Percentiles rank a stretch among this genome's conserved stretches.
Conservation (phyloP, 2,797 vertebrate genomes). For the Heteromormyrus szaboi region DNA sequence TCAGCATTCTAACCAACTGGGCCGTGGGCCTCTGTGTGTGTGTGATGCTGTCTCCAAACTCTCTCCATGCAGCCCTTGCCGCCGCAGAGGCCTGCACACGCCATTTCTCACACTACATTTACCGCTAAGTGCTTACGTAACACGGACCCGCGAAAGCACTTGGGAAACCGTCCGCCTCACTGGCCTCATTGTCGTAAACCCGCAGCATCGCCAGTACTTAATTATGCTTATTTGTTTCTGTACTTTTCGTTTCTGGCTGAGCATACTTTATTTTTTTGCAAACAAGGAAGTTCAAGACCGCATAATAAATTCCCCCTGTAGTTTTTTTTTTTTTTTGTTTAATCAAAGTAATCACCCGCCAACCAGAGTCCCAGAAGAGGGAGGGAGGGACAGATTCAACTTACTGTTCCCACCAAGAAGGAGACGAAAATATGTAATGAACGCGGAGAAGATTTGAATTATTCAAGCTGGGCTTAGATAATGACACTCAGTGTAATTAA, state of each 20-base stretch:
- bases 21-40: neutral
- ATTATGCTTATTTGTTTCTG: conserved; percentile 12
- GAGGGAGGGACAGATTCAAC: conserved; percentile 33
- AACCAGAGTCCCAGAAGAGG: conserved; percentile 23
- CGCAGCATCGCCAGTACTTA: neutral
- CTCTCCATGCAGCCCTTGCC: neutral
- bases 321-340: neutral
- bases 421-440: conserved; percentile 43
- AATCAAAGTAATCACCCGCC: neutral
- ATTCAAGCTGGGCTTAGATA: conserved; percentile 48
- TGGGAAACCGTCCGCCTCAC: neutral
- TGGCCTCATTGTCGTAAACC: neutral
- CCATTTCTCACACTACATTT: neutral
- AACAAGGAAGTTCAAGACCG: conserved; percentile 7
- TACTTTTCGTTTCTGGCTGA: neutral
- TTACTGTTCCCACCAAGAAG: conserved; percentile 31
- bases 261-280: conserved; percentile 14
- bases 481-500: conserved; percentile 47
- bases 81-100: neutral
- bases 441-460: conserved; percentile 42
- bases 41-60: neutral
- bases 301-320: conserved; percentile 5
- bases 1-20: neutral
- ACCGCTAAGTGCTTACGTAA: neutral
- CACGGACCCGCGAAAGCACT: neutral